Evolutionary conservation across 2,888 invertebrate genomes (phyloP), one percentile per base, ranked within the genome.

Genomic region (Drosophila lutescens): DNA sequence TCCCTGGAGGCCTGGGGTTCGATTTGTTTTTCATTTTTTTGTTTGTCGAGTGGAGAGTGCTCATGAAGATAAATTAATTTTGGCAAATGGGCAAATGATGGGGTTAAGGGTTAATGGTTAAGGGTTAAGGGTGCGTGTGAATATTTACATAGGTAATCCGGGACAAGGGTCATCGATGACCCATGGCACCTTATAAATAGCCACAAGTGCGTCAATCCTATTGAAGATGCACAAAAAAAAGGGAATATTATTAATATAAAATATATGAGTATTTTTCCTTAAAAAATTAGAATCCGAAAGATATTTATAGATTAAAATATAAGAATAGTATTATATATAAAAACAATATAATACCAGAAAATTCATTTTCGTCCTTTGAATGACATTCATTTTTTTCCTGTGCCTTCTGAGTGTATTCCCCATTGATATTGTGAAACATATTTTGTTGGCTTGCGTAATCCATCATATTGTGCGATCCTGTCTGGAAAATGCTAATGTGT

Each of bases 51-150:
- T 53, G 7, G 46, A 40, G 65, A 40, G 65, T 53, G 7, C 65
- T 36, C 49, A 58, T 72, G 85, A 71, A 81, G 60, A 84, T 78
- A 77, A 76, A 83, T 86, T 86, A 84, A 80, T 74, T 74, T 74
- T 49, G 49, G 59, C 56, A 73, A 73, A 74, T 73, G 55, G 66
- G 56, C 55, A 74, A 73, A 74, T 82, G 87, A 78, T 84, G 58
- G 71, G 76, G 67, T 50, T 30, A 47, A 40, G 70, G 70, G 53
- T 66, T 65, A 72, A 60, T 26, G 76, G 67, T 50, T 30, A 47
- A 40, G 70, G 70, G 53, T 66, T 65, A 72, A 60, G 76, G 67
- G 66, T 59, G 47, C 59, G 74, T 61, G 68, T 61, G 71, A 46
- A 50, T 59, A 63, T 72, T 72, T 72, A 51, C 59, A 66, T 74